phyloP scores from a whole-genome alignment of 2,888 invertebrate species.

The Euspilapteryx auroguttella region DNA sequence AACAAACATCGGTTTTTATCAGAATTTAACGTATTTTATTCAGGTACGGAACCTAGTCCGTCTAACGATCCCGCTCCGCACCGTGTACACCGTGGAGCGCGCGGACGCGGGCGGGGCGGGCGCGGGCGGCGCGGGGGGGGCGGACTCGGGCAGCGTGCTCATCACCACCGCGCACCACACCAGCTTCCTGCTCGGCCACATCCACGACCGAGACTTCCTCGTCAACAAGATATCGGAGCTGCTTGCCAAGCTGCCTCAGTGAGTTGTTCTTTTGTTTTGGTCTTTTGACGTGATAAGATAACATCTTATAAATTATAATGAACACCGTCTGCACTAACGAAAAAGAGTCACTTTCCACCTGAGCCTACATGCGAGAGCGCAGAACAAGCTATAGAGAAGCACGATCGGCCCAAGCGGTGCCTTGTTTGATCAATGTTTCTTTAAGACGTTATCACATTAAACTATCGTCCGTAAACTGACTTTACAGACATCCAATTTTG shows the following conservation, averaged over 20 bases:
- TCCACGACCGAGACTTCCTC: constrained; percentile 85
- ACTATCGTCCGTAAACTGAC: too few species aligned
- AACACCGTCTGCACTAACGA: too few species aligned
- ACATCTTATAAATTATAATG: too few species aligned
- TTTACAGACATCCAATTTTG: too few species aligned
- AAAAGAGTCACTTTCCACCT: too few species aligned
- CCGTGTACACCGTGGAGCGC: constrained; percentile 77
- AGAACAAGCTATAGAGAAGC: too few species aligned
- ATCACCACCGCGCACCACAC: constrained; percentile 81
- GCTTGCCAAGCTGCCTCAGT: constrained; percentile 68
- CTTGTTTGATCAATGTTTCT: too few species aligned
- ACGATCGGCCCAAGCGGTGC: too few species aligned
- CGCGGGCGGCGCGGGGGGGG: constrained; percentile 62
- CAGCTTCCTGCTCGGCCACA: constrained; percentile 86
- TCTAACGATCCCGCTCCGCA: constrained; percentile 86
- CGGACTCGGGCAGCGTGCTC: constrained; percentile 68
- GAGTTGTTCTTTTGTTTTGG: constrained; percentile 12
- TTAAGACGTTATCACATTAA: too few species aligned
- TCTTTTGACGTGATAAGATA: too few species aligned
- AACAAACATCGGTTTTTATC: too few species aligned
- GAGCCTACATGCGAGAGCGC: too few species aligned
- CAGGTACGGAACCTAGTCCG: constrained; percentile 80
- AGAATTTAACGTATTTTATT: not conserved
- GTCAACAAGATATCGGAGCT: constrained; percentile 89
- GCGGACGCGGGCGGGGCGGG: constrained; percentile 71